A percentile compares a stretch with the other conserved stretches of the same genome.
phyloP scores from a whole-genome alignment of 2,797 vertebrate genomes.

The Melopsittacus undulatus region DNA sequence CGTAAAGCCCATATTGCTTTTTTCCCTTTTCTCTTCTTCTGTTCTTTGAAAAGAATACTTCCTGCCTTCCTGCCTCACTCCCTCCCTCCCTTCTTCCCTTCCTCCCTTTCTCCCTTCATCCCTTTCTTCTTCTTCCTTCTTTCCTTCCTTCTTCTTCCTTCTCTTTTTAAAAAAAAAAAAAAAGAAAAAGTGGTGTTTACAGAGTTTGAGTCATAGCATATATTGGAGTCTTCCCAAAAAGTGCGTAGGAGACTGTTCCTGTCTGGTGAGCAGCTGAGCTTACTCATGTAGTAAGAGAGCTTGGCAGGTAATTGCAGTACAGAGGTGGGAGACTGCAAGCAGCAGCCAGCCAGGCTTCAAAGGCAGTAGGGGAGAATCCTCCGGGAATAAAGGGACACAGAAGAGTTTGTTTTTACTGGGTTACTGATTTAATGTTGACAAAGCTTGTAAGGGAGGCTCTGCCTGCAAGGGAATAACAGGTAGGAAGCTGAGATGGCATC shows the following conservation, averaged over 20 bases:
- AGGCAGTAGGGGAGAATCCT: no score
- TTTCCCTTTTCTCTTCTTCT: background rate
- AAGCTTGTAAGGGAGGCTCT: background rate
- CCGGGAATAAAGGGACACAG: background rate
- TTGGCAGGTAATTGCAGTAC: background rate
- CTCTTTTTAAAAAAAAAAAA: no score
- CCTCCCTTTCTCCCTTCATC: background rate
- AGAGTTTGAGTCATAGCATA: background rate
- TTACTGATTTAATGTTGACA: background rate
- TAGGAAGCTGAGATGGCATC: background rate
- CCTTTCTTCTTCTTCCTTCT: no score
- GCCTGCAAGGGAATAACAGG: accelerated
- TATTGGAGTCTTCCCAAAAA: background rate
- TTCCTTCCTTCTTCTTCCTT: background rate
- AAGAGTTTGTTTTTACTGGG: background rate
- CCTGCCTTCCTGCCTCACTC: no score
- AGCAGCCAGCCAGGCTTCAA: background rate
- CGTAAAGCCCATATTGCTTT: background rate
- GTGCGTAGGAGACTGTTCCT: background rate
- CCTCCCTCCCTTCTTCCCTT: no score
- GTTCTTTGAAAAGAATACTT: background rate
- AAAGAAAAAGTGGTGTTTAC: background rate
- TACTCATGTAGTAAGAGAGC: background rate
- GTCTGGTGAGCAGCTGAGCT: background rate
- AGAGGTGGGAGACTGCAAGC: background rate